Base-by-base conservation (phyloP, 2,797 vertebrate species). In the Gallinago solitaria region DNA sequence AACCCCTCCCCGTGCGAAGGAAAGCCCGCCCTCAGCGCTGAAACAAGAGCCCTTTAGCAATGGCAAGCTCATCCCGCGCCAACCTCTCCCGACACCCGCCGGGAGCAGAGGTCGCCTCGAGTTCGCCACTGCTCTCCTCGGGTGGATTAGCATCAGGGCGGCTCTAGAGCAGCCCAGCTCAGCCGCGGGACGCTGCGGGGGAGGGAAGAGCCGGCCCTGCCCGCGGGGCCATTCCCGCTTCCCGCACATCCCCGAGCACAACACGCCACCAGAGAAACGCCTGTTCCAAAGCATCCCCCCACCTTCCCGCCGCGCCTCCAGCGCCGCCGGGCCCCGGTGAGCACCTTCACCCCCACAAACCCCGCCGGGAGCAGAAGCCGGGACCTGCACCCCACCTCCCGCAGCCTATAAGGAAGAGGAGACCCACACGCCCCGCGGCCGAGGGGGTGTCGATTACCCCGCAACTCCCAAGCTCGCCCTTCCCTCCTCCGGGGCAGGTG, bases 111-210 rank as follows among this genome's bases (percentile, higher is more conserved):
- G 41, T 76, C 35, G 28, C 69, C 53, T 68, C 4, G 12, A 47
- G 50, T 21, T 5, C 4, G 83, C 8, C 13, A 37, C 37, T 13
- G 76, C 4, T 12, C 48, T 9, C 21, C 53, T 1, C 41, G 17
- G 0, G 3, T 2, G 24, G 79, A 37, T 54, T 9, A 54, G 30
- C 64, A 85, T 23, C 83, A 18, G n/a, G 27, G 51, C 3, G 25
- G 9, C 56, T 16, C 6, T 1, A 1, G 4, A 32, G 2, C n/a
- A 32, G 51, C 60, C 12, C 76, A 5, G 47, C 75, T 33, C 76
- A 9, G 0, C 23, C 43, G 1, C 1, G 15, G 11, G 75, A 17
- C 78, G 1, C 24, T 0, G 63, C 14, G 17, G 48, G 12, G n/a
- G 15, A 27, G 43, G 37, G 16, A 5, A 24, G 9, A 18, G 25